Evolutionary conservation across 1,140 invertebrate genomes (phyloP).

Genomic region (Dysdera silvatica): DNA sequence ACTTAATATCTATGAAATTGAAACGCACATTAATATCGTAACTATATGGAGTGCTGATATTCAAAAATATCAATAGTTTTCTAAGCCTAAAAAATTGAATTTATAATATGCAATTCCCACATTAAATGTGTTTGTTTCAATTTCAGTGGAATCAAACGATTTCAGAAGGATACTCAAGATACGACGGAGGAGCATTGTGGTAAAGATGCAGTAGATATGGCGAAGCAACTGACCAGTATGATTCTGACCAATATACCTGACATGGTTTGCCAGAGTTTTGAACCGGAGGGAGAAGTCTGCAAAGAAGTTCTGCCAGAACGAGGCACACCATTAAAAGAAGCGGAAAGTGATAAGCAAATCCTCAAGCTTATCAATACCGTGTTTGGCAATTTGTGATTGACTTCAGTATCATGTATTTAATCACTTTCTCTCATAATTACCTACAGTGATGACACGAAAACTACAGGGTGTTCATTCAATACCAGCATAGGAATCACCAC

Average conservation of each 20-base stretch:
- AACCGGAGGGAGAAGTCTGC: slow-evolving; percentile 16
- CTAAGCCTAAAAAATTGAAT: too few species aligned
- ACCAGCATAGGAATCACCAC: too few species aligned
- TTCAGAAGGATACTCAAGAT: neutral
- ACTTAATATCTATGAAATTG: too few species aligned
- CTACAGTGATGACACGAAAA: too few species aligned
- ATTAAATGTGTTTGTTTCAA: too few species aligned
- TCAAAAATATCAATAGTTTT: too few species aligned
- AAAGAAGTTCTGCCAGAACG: slow-evolving; percentile 11
- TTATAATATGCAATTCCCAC: too few species aligned
- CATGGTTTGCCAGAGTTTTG: slow-evolving; percentile 31
- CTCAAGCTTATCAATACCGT: slow-evolving; percentile 17
- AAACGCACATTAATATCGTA: too few species aligned
- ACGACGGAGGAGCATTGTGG: slow-evolving; percentile 29
- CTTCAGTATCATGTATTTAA: neutral
- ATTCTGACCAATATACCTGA: slow-evolving; percentile 32
- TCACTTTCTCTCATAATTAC: too few species aligned
- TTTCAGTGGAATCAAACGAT: slow-evolving; percentile 14
- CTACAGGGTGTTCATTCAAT: too few species aligned
- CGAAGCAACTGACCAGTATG: slow-evolving; percentile 29
- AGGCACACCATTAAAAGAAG: slow-evolving; percentile 28
- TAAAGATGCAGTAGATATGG: slow-evolving; percentile 31
- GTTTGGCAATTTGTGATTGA: slow-evolving; percentile 21
- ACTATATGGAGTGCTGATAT: too few species aligned
- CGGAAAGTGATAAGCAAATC: slow-evolving; percentile 8